Evolutionary conservation across 2,113 vertebrate genomes (phyloP).

Genomic region (Petrocephalus microphthalmus): DNA sequence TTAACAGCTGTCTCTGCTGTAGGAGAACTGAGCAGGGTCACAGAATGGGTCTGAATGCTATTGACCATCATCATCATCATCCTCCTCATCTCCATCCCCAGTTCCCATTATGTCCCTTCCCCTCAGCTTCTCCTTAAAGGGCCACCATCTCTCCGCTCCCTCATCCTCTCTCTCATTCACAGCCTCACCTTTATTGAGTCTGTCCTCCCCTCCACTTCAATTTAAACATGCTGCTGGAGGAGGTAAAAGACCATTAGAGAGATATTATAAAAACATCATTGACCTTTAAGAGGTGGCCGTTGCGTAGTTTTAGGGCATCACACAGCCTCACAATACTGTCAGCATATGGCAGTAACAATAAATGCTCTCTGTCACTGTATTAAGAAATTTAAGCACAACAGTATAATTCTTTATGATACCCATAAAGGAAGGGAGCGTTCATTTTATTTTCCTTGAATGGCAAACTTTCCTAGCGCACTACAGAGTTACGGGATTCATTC

Average conservation of each 20-base stretch:
- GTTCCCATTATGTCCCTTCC: neutral
- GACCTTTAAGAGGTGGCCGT: conserved; percentile 57
- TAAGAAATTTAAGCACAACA: conserved; percentile 87
- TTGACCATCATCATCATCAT: neutral
- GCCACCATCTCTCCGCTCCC: neutral
- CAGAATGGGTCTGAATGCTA: neutral
- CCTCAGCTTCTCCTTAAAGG: neutral
- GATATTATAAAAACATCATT: conserved; percentile 62
- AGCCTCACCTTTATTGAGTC: neutral
- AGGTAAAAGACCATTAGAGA: conserved; percentile 41
- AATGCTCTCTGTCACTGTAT: conserved; percentile 84
- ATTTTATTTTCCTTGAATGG: conserved; percentile 65
- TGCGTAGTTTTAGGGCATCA: conserved; percentile 42
- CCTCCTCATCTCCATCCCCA: neutral
- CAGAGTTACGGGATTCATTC: conserved; percentile 72
- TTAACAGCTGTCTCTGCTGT: neutral
- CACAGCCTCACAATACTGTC: conserved; percentile 50
- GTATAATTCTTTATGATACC: conserved; percentile 79
- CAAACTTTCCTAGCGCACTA: conserved; percentile 81
- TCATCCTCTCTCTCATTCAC: neutral
- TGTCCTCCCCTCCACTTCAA: neutral
- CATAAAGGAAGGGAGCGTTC: conserved; percentile 78
- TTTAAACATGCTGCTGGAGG: conserved; percentile 15
- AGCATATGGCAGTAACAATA: conserved; percentile 83
- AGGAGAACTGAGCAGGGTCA: neutral